A percentile compares a stretch with the other conserved stretches of the same genome.
Conservation (phyloP, 2,797 vertebrate species). For the Onychomys leucogaster region DNA sequence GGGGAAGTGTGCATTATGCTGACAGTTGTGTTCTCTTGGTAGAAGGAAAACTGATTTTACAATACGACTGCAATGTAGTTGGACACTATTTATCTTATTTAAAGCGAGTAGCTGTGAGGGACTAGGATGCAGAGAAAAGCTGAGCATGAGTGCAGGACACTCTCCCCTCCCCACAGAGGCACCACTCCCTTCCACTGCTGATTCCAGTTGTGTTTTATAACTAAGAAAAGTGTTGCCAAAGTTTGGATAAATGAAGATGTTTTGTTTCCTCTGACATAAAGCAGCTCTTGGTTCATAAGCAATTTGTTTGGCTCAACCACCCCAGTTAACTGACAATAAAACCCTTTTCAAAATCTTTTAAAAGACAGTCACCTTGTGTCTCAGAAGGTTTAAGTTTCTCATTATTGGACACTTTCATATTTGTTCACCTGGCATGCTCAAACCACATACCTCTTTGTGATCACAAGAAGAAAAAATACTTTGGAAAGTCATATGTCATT, state of each 20-base stretch:
- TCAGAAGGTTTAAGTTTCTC: neutral
- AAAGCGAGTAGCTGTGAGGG: neutral
- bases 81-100: neutral
- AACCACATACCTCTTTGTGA: neutral
- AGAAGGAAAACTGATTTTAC: neutral
- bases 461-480: neutral
- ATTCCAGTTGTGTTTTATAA: neutral
- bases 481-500: neutral
- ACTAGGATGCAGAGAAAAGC: neutral
- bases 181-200: neutral
- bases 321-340: neutral
- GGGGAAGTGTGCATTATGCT: neutral
- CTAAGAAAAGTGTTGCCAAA: neutral
- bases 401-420: neutral
- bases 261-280: constrained; percentile 18
- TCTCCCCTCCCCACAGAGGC: too few relatives aligned
- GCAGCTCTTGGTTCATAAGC: neutral
- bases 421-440: neutral
- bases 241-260: constrained; percentile 4
- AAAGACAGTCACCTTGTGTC: neutral
- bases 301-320: constrained; percentile 2
- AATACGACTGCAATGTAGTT: neutral
- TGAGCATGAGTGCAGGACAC: fast-evolving
- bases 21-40: neutral
- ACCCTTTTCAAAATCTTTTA: constrained; percentile 26